Percentiles rank a stretch among this genome's conserved stretches.
phyloP scores from a whole-genome alignment of 1,140 invertebrate genomes.

The Thalassaphorura encarpata region DNA sequence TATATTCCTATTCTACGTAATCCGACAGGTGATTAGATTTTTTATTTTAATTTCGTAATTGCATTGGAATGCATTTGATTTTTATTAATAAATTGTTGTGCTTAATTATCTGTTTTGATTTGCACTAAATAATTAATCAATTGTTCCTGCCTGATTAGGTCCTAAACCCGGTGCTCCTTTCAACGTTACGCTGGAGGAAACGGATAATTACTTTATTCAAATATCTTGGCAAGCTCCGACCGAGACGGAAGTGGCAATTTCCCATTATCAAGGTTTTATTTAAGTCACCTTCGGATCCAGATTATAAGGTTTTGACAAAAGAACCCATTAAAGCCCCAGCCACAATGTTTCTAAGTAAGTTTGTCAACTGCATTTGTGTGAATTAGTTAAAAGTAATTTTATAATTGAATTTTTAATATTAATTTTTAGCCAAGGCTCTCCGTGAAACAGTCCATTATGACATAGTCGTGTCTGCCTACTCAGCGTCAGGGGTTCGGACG shows the following conservation, averaged over 20 bases:
- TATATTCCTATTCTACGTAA: slow-evolving; percentile 58
- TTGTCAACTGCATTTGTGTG: background rate
- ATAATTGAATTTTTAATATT: background rate
- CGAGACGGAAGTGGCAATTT: slow-evolving; percentile 46
- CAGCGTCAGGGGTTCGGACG: slow-evolving; percentile 35
- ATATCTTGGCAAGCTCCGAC: slow-evolving; percentile 46
- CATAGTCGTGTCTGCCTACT: slow-evolving; percentile 73
- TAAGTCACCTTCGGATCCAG: slow-evolving; percentile 47
- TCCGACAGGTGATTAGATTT: slow-evolving; percentile 49
- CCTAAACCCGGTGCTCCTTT: slow-evolving; percentile 74
- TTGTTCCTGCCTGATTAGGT: slow-evolving; percentile 46
- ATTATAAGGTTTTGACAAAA: slow-evolving; percentile 64
- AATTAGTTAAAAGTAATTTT: background rate
- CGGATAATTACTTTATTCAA: slow-evolving; percentile 4
- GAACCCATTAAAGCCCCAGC: slow-evolving; percentile 76
- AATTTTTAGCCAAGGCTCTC: too few relatives aligned
- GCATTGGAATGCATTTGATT: too few relatives aligned
- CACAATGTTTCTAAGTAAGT: slow-evolving; percentile 49
- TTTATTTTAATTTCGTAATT: too few relatives aligned
- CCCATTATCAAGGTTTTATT: slow-evolving; percentile 85
- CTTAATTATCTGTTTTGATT: too few relatives aligned
- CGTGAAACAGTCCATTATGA: too few relatives aligned
- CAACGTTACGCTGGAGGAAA: slow-evolving; percentile 54
- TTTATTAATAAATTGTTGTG: too few relatives aligned
- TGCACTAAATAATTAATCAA: too few relatives aligned